A percentile compares a stretch with the other conserved stretches of the same genome.
Evolutionary conservation across 2,797 vertebrate genomes (phyloP).

Genomic region (Cirrhinus molitorella): DNA sequence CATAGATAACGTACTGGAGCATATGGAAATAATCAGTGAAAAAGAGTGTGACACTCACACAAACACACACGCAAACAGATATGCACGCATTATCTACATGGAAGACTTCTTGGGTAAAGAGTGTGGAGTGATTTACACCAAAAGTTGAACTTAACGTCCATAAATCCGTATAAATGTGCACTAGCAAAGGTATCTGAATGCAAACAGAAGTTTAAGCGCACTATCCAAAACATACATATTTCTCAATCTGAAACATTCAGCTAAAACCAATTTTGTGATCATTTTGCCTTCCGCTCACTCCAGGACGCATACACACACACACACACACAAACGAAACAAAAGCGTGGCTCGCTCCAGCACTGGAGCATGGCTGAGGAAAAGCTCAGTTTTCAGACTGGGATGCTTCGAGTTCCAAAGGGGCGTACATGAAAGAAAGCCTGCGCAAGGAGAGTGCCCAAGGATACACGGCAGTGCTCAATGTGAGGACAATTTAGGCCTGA

Average conservation of each 20-base stretch:
- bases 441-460: conserved; percentile 84
- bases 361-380: conserved; percentile 77
- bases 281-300: conserved; percentile 34
- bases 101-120: not conserved
- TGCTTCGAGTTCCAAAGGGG: conserved; percentile 85
- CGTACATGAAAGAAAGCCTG: conserved; percentile 83
- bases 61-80: conserved; percentile 52
- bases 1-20: conserved; percentile 75
- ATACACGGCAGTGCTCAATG: conserved; percentile 82
- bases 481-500: conserved; percentile 86
- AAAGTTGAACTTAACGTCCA: conserved; percentile 5
- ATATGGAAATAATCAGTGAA: conserved; percentile 76
- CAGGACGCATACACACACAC: conserved; percentile 37
- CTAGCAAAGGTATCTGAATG: conserved; percentile 17
- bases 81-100: conserved; percentile 18
- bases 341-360: conserved; percentile 66
- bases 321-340: conserved; percentile 41
- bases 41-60: conserved; percentile 53
- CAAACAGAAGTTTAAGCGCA: conserved; percentile 19
- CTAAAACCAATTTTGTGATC: conserved; percentile 25
- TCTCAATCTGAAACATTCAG: conserved; percentile 34
- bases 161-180: not conserved
- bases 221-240: conserved; percentile 8
- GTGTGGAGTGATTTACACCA: conserved; percentile 1
- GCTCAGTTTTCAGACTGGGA: conserved; percentile 83